Evolutionary conservation across 2,797 vertebrate genomes (phyloP), one percentile per base, ranked within the genome.

Genomic region (Pipistrellus pygmaeus): DNA sequence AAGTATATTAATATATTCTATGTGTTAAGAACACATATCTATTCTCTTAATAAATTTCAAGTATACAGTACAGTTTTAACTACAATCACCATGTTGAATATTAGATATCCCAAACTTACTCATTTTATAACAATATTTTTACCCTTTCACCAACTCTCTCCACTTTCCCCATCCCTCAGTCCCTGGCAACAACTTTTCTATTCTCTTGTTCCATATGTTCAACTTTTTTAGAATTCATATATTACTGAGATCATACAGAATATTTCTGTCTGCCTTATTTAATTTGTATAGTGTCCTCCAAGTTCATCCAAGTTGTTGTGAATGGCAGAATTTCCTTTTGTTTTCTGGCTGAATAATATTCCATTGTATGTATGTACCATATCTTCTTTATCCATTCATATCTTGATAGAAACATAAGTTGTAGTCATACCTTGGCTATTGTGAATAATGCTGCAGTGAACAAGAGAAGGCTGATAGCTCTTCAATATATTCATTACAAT

Each of bases 31-130:
- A n/a, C 30, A 84, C 11, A 72, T 35, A 55, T 46, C 18, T 21
- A 57, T n/a, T 76, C 25, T 83, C 78, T 32, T 46, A 82, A 32
- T 60, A 82, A 66, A 82, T 88, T 60, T 89, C 17, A 89, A 71
- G 51, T 77, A 23, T 75, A 27, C 8, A n/a, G 15, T 46, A 71
- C 4, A 84, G 6, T 27, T 62, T 69, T 71, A 71, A 84, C 80
- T 71, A 8, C 48, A 84, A 27, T 77, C 32, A 41, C 27, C 25
- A 60, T 46, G 14, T 14, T 76, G 20, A 90, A 30, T 82, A 48
- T 51, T 73, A 82, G n/a, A 41, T 62, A 62, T 18, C 44, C 64
- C 14, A 90, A 51, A 75, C 15, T 9, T 75, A 57, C 9, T 88
- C 14, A 51, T 25, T 7, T 76, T 66, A 32, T 82, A 88, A 48